Base-by-base conservation (phyloP, 2,888 invertebrate species). In the Nymphalis urticae region DNA sequence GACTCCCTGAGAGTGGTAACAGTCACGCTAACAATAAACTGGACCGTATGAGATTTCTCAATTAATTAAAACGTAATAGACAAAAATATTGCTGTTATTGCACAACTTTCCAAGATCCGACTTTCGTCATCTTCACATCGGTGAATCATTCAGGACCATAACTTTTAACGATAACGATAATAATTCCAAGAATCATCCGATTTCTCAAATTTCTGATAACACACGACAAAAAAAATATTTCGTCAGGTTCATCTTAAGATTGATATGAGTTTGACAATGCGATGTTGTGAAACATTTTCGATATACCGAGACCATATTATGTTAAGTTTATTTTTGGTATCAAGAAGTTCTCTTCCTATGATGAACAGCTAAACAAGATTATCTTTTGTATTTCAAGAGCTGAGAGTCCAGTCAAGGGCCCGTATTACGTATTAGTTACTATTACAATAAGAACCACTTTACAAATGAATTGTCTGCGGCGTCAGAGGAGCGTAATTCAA, bases 401-500 rank as follows among this genome's bases (percentile, higher is more conserved):
- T 64, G 62, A 69, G 68, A 67, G 66, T 65, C 67, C 53, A 71
- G 69, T 64, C 63, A 70, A 69, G 72, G 70, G 65, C 64, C 62
- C 27, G 66, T 42, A 70, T 64, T 69, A 70, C 72, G 69, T 71
- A 68, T 64, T 69, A 65, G 59, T 53, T 63, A 68, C 74, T 73
- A 72, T 70, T 69, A 75, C 75, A 75, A 74, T 72, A 74, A 75
- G 73, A 73, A 66, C 71, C 73, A 64, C 62, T 75, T 70, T 71
- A 72, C 70, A 70, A 75, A 73, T 72, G 74, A 75, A 73, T 73
- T 66, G 73, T 75, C 73, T 71, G 68, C 72, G 72, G 73, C 73
- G 77, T 73, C 72, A 72, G 74, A 74, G 72, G 72, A 74, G 72
- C 68, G 74, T 81, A 80, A 81, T 80, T 78, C 77, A 77, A 81